Percentiles rank a stretch among this genome's conserved stretches.
Conservation (phyloP, 2,888 invertebrate species). For the Drosophila multiciliata region DNA sequence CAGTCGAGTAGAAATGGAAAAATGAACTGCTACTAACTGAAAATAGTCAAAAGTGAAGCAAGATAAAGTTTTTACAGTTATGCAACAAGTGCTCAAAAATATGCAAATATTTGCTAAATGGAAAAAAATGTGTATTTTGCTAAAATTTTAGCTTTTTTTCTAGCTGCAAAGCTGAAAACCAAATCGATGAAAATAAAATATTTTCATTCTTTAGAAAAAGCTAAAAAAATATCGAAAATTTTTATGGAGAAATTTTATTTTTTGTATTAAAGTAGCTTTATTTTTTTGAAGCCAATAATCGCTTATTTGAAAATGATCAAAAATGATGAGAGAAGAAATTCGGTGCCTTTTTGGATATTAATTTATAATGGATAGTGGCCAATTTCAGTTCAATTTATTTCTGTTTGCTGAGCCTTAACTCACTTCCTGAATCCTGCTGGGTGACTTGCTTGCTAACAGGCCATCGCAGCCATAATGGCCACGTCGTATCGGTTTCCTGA, state of each 20-base stretch:
- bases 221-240: neutral
- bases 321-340: conserved; percentile 1
- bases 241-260: neutral
- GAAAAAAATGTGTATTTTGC: neutral
- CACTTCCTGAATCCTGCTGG: conserved; percentile 66
- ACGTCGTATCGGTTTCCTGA: conserved; percentile 74
- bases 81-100: neutral
- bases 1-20: conserved; percentile 2
- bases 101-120: neutral
- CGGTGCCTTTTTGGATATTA: conserved; percentile 27
- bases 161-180: neutral
- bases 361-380: conserved; percentile 60
- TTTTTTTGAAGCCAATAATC: neutral
- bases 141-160: neutral
- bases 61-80: neutral
- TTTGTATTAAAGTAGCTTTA: too few species aligned
- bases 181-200: neutral
- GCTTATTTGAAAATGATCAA: neutral
- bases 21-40: conserved; percentile 1
- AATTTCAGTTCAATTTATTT: conserved; percentile 63
- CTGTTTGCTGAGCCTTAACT: conserved; percentile 63
- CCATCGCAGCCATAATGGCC: conserved; percentile 69
- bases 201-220: neutral
- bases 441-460: conserved; percentile 64
- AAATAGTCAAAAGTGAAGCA: neutral